A percentile compares a stretch with the other conserved stretches of the same genome.
Evolutionary conservation across 2,888 invertebrate genomes (phyloP).

Genomic region (Blomia tropicalis): DNA sequence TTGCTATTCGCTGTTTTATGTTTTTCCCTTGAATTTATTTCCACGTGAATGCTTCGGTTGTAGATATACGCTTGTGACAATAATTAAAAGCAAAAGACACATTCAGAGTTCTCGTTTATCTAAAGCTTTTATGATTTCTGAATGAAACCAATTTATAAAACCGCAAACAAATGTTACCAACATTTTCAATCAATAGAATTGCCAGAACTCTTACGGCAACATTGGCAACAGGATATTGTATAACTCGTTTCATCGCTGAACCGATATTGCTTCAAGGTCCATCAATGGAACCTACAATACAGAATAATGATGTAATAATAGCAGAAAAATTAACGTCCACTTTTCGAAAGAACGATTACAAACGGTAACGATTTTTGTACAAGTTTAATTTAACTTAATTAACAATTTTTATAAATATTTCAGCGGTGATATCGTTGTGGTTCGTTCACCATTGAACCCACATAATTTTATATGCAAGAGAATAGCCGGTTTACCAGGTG

Average conservation of each 20-base stretch:
- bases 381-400: too few species aligned
- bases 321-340: slow-evolving; percentile 47
- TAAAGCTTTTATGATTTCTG: too few species aligned
- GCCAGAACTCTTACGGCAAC: neutral
- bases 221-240: neutral
- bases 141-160: too few species aligned
- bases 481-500: slow-evolving; percentile 49
- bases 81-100: too few species aligned
- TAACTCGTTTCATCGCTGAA: slow-evolving; percentile 20
- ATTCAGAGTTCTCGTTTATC: too few species aligned
- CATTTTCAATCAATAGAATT: neutral
- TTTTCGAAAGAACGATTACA: slow-evolving; percentile 15
- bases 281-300: slow-evolving; percentile 81
- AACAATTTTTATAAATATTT: slow-evolving; percentile 43
- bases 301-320: slow-evolving; percentile 59
- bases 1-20: too few species aligned
- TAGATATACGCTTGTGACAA: too few species aligned
- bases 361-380: slow-evolving; percentile 12
- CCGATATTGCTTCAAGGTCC: slow-evolving; percentile 45
- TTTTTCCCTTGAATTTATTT: too few species aligned
- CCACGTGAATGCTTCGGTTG: too few species aligned
- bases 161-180: neutral
- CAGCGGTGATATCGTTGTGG: slow-evolving; percentile 69
- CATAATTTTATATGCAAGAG: slow-evolving; percentile 62
- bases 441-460: slow-evolving; percentile 48